Percentiles rank a stretch among this genome's conserved stretches.
Evolutionary conservation across 2,113 vertebrate genomes (phyloP).

Genomic region (Tympanuchus pallidicinctus): DNA sequence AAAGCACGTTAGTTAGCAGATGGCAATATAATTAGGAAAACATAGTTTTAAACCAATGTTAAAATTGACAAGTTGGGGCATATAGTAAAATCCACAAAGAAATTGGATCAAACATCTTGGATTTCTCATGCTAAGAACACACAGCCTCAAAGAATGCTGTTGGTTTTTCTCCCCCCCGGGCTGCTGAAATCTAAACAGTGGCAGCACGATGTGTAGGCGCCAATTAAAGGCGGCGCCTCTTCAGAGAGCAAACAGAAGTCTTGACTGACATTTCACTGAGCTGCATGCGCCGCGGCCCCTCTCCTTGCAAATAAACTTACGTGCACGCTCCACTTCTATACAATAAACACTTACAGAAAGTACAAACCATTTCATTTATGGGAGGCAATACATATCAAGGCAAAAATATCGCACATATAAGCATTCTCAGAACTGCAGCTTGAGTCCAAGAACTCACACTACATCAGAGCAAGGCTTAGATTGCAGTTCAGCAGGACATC

Average conservation of each 20-base stretch:
- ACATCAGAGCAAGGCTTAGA: background rate
- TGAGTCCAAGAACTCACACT: background rate
- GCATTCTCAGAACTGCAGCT: background rate
- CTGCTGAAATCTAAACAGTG: background rate
- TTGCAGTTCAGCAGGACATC: background rate
- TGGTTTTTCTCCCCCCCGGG: background rate
- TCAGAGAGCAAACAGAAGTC: background rate
- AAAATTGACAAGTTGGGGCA: background rate
- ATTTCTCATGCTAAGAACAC: background rate
- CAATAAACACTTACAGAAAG: background rate
- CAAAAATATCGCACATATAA: background rate
- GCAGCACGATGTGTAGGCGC: background rate
- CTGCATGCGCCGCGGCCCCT: background rate
- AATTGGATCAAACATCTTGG: background rate
- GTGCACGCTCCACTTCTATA: background rate
- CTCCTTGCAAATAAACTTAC: background rate
- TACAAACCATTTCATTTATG: background rate
- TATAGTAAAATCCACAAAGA: background rate
- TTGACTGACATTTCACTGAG: background rate
- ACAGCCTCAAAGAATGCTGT: background rate
- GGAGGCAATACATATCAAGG: background rate
- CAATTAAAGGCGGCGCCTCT: background rate
- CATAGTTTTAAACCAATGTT: background rate
- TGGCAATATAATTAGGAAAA: background rate
- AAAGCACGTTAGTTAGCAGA: background rate